A percentile compares a stretch with the other conserved stretches of the same genome.
These are phyloP conservation scores for Heliocidaris tuberculata DNA, from an alignment of 35 echinoderm and acorn worm species.

Conservation along the genomic window DNA sequence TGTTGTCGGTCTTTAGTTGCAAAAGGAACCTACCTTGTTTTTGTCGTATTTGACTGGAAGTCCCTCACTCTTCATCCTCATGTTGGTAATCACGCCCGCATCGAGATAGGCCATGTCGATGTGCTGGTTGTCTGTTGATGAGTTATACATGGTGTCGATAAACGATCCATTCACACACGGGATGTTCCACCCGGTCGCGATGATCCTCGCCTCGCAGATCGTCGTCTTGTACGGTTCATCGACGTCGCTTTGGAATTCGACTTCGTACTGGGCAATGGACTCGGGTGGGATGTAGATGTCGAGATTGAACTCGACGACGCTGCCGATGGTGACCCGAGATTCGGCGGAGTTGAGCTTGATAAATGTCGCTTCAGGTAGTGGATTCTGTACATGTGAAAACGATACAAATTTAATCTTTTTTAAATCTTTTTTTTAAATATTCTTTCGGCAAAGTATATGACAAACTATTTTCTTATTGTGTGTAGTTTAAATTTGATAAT, in stretches of 20 bases:
- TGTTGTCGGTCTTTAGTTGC: too few species aligned
- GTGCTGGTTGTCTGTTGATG: slow-evolving; percentile 54
- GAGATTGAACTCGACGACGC: slow-evolving; percentile 71
- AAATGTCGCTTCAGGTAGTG: slow-evolving; percentile 53
- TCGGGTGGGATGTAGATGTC: slow-evolving; percentile 83
- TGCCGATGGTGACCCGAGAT: slow-evolving; percentile 66
- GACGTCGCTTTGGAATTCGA: slow-evolving; percentile 56
- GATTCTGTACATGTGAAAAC: slow-evolving; percentile 42
- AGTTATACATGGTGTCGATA: slow-evolving; percentile 61
- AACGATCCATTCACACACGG: slow-evolving; percentile 91
- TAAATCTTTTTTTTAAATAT: not conserved
- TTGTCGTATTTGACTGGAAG: slow-evolving; percentile 33
- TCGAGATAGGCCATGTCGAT: slow-evolving; percentile 70
- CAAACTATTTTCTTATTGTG: not conserved
- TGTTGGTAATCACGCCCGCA: slow-evolving; percentile 75
- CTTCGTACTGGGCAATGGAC: slow-evolving; percentile 60
- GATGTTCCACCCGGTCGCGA: slow-evolving; percentile 80
- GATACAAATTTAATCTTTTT: not conserved
- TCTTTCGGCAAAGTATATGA: too few species aligned
- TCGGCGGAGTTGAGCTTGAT: slow-evolving; percentile 55
- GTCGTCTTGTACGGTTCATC: slow-evolving; percentile 54
- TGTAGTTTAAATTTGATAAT: not conserved
- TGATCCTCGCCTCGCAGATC: slow-evolving; percentile 69
- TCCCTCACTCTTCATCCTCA: slow-evolving; percentile 50
- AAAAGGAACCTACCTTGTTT: not conserved